A percentile compares a stretch with the other conserved stretches of the same genome.
Evolutionary conservation across 2,888 invertebrate species (phyloP).

Genomic region (Xanthorhoe spadicearia): DNA sequence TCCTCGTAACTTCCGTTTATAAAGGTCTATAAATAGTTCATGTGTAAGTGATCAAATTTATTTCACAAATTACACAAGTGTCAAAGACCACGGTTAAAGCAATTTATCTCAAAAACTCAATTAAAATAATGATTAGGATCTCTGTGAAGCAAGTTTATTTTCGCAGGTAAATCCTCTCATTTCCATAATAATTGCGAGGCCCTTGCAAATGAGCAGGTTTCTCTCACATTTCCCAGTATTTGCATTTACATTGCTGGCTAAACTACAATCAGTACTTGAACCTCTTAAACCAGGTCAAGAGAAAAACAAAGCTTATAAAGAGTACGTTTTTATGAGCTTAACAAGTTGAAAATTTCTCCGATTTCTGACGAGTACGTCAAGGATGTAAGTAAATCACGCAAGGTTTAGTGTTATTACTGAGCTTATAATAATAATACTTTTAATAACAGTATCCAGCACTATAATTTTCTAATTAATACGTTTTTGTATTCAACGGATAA

Average conservation of each 20-base stretch:
- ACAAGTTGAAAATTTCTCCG: background rate
- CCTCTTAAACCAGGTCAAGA: conserved; percentile 33
- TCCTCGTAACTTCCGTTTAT: no score
- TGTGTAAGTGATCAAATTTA: no score
- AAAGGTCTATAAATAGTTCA: no score
- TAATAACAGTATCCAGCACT: background rate
- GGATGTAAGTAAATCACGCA: background rate
- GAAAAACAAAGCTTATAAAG: conserved; percentile 20
- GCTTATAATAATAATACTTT: background rate
- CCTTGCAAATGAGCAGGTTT: conserved; percentile 33
- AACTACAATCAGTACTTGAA: conserved; percentile 31
- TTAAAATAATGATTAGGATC: conserved; percentile 6
- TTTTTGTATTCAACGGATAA: background rate
- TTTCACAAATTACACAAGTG: no score
- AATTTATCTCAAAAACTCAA: background rate
- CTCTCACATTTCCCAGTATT: conserved; percentile 34
- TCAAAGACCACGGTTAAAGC: background rate
- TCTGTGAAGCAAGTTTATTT: conserved; percentile 19
- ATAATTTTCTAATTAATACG: background rate
- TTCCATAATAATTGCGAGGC: conserved; percentile 30
- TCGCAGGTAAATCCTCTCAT: conserved; percentile 18
- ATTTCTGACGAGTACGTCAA: no score
- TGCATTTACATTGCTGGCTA: conserved; percentile 31
- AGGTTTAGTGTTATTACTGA: background rate
- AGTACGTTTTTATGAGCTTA: background rate